Evolutionary conservation across 2,888 invertebrate species (phyloP).

Genomic region (Sesamia inferens): DNA sequence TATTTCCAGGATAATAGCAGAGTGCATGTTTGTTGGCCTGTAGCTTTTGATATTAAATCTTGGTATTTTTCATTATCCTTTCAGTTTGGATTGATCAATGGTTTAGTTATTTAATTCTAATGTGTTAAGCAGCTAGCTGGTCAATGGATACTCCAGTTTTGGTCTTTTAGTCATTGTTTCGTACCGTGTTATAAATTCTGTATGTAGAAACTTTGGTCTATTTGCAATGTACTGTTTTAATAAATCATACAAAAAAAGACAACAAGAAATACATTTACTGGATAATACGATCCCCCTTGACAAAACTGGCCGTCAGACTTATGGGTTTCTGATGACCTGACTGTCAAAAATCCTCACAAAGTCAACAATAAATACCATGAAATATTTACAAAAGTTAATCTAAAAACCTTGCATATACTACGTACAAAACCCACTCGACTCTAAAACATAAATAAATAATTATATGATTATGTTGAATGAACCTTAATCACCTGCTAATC

Average conservation of each 20-base stretch:
- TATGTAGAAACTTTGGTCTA: too few species aligned
- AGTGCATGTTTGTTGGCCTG: not conserved
- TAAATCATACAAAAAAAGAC: not conserved
- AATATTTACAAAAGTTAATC: slow-evolving; percentile 56
- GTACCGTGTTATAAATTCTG: not conserved
- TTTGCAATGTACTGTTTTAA: not conserved
- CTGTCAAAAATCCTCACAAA: too few species aligned
- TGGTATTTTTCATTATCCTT: not conserved
- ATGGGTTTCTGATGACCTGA: too few species aligned
- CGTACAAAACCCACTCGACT: slow-evolving; percentile 85
- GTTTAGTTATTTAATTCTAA: not conserved
- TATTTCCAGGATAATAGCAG: not conserved
- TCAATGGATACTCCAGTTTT: not conserved
- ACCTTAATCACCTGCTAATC: slow-evolving; percentile 88
- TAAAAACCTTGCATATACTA: slow-evolving; percentile 68
- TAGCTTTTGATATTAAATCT: not conserved
- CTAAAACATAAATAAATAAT: slow-evolving; percentile 89
- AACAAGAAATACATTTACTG: not conserved
- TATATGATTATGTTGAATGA: slow-evolving; percentile 89
- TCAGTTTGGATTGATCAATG: not conserved
- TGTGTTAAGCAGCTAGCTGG: not conserved
- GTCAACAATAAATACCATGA: not conserved
- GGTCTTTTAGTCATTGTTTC: not conserved
- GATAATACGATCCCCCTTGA: too few species aligned
- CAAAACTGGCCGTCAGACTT: too few species aligned